Evolutionary conservation across 2,113 vertebrate species (phyloP).

Genomic region (Panthera tigris): DNA sequence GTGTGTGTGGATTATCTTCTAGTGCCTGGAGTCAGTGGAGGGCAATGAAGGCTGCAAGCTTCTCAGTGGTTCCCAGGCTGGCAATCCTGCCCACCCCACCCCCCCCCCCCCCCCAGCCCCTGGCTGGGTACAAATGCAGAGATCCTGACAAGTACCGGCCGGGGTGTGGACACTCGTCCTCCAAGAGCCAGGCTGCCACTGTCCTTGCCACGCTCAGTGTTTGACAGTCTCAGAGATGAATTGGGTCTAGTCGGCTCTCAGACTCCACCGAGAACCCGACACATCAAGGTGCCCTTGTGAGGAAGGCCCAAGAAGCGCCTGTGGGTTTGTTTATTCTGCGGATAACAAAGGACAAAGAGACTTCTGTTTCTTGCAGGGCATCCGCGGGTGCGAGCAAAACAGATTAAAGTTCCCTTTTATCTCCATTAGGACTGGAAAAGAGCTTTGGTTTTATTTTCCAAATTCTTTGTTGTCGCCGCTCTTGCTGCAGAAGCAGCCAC

Average conservation of each 20-base stretch:
- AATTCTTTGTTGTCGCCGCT: not conserved
- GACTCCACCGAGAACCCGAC: not conserved
- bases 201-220: not conserved
- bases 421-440: not conserved
- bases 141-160: not conserved
- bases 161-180: no score
- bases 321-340: not conserved
- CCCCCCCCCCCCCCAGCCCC: not conserved
- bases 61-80: not conserved
- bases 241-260: fast-evolving
- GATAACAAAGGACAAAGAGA: not conserved
- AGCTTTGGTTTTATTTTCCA: not conserved
- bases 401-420: not conserved
- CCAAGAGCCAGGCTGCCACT: not conserved
- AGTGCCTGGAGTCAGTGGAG: not conserved
- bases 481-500: not conserved
- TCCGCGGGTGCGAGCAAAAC: not conserved
- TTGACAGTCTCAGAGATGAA: not conserved
- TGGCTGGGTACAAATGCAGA: no score
- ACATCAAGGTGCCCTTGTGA: not conserved
- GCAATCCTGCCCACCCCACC: not conserved
- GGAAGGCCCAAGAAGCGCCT: fast-evolving
- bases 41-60: not conserved
- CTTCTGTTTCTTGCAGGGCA: not conserved
- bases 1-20: not conserved